phyloP scores from a whole-genome alignment of 2,888 invertebrate species.

The Euphydryas editha region DNA sequence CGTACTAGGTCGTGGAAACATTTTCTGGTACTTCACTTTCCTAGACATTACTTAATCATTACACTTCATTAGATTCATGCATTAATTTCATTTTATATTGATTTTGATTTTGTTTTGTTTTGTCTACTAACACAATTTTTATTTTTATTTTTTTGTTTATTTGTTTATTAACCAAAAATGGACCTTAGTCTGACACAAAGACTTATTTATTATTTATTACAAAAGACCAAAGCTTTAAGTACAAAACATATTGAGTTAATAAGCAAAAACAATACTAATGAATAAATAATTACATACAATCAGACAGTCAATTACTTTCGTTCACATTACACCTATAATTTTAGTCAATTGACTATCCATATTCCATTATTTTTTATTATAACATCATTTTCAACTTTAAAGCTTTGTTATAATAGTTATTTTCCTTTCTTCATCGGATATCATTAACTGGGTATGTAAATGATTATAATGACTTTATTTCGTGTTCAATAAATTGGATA shows the following conservation, averaged over 20 bases:
- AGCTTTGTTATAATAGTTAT: neutral
- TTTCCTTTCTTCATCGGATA: neutral
- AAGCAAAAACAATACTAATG: neutral
- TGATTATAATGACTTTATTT: slow-evolving; percentile 38
- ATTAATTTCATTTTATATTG: no score
- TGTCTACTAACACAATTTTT: no score
- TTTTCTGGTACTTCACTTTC: no score
- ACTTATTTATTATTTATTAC: neutral
- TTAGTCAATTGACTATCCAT: slow-evolving; percentile 27
- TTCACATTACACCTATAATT: slow-evolving; percentile 11
- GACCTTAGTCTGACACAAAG: no score
- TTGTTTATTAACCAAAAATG: no score
- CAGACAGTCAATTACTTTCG: slow-evolving; percentile 2
- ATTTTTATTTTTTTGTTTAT: no score
- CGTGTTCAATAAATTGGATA: slow-evolving; percentile 35
- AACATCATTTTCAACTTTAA: slow-evolving; percentile 1
- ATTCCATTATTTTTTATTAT: slow-evolving; percentile 12
- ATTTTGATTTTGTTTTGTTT: no score
- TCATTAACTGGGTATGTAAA: neutral
- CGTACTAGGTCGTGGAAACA: no score
- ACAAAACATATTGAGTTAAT: neutral
- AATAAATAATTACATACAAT: slow-evolving; percentile 12
- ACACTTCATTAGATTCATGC: no score
- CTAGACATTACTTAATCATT: no score
- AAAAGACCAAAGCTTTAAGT: neutral